Base-by-base conservation (phyloP, 1,140 invertebrate species). In the Meloidogyne hapla region DNA sequence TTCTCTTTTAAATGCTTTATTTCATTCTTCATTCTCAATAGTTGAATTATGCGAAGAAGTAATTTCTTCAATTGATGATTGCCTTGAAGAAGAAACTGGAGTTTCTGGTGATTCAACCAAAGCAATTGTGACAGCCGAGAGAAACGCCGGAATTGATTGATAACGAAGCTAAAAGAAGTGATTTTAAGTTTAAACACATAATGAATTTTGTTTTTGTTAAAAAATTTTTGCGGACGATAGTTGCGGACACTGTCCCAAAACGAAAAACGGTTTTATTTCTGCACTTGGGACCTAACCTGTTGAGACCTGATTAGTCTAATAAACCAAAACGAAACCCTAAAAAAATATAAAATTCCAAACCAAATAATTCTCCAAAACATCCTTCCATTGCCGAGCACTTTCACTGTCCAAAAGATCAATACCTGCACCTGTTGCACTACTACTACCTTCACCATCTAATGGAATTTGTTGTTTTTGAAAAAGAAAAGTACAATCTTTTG, bases 371-470 rank as follows among this genome's bases (percentile, higher is more conserved):
- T 72, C 75, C 26, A 77, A 23, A 38, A 75, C 21, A 23, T 64
- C 33, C 40, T 69, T 77, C 76, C 76, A 77, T 62, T 65, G 73
- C 8, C 63, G 69, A 48, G 76, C 76, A 62, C 76, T 62, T 18
- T 77, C 76, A 48, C 63, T 77, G 33, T 77, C 76, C 76, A 77
- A 61, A 25, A 77, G 66, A 28, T 77, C 76, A 18, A 77, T 21
- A 33, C 56, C 48, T 15, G 42, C 25, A 28, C 26, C 71, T 6
- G 48, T 56, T 61, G 71, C 6, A 74, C 56, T 48, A 10, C 33
- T 45, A 66, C 18, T 66, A 18, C 65, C 25, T 26, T 69, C 33
- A 26, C 33, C 45, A 26, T 69, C 68, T 12, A 25, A 45, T n/a
- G 21, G 33, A 56, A 71, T 48, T 63, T 28, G 45, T 56, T 74